Evolutionary conservation across 2,888 invertebrate species (phyloP), one percentile per base, ranked within the genome.

Genomic region (Brenthis daphne): DNA sequence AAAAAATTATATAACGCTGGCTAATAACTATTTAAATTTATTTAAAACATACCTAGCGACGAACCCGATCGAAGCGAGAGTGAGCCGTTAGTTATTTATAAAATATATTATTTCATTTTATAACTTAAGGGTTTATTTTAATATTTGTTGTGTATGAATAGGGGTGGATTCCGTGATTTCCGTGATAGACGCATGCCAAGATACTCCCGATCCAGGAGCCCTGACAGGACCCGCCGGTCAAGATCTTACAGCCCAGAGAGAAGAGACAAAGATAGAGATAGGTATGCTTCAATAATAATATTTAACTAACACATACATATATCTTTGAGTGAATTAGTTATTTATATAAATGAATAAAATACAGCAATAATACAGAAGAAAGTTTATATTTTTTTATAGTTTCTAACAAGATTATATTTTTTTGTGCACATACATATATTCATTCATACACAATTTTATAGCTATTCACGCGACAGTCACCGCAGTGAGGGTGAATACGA

Each of bases 161-260:
- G 86, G 60, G 90, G 92, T n/a, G 92, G 91, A 4, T 95, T 94
- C 85, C 94, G 96, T 48, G 95, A 96, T 81, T 95, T 95, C 86
- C 93, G 96, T 69, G 95, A 95, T 79, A 92, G 95, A 60, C 95
- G 95, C 67, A 95, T 94, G 67, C 82, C 85, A 0, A 83, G 92
- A 11, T 92, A 92, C 80, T 91, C 93, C 24, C 87, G 93, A 74
- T 96, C 96, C 65, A 93, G 96, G 55, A 93, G 93, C 75, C 94
- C 93, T 13, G 92, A 92, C 69, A 78, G 90, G 57, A 79, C 87
- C 55, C 89, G 93, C 71, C 82, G 93, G 60, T 92, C 92, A 29
- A 83, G 93, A 63, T 93, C 93, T 20, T 93, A 91, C 84, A 91
- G 91, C 72, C 91, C 92, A 3, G 90, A 92, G 70, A 77, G 92